Evolutionary conservation across 1,140 invertebrate species (phyloP).

Genomic region (Temnothorax curvispinosus): DNA sequence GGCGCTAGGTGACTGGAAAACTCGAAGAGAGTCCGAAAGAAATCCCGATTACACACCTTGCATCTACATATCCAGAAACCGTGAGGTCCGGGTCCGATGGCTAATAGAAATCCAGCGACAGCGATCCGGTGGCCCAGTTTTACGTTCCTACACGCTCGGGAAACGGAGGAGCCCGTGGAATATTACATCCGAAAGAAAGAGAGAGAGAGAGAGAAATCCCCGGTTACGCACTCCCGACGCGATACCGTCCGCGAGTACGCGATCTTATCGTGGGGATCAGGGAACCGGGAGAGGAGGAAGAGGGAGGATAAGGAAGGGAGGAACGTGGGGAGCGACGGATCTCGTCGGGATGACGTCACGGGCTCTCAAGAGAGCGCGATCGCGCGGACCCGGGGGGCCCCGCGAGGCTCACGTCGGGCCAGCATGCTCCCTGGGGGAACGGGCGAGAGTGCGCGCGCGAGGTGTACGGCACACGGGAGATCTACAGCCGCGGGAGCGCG

Average conservation of each 20-base stretch:
- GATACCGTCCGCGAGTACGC: conserved; percentile 7
- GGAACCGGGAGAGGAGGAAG: background rate
- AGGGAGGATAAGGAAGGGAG: background rate
- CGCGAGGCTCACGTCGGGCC: conserved; percentile 61
- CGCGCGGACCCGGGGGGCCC: conserved; percentile 66
- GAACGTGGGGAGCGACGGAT: background rate
- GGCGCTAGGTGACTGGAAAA: background rate
- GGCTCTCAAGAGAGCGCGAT: conserved; percentile 64
- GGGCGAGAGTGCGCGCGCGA: conserved; percentile 3
- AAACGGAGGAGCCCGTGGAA: background rate
- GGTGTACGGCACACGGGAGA: conserved; percentile 45
- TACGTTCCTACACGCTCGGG: background rate
- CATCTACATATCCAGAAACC: conserved; percentile 50
- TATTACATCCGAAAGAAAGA: background rate
- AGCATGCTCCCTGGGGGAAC: conserved; percentile 59
- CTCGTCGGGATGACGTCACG: conserved; percentile 42
- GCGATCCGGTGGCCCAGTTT: background rate
- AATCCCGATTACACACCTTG: conserved; percentile 37
- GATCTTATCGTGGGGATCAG: background rate
- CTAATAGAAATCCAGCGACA: conserved; percentile 2
- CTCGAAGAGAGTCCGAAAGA: background rate
- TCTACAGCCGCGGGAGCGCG: conserved; percentile 59
- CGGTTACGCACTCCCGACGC: conserved; percentile 37
- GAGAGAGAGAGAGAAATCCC: background rate
- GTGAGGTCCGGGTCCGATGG: background rate